phyloP scores from a whole-genome alignment of 2,888 invertebrate species.

The Crepidodera aurea region DNA sequence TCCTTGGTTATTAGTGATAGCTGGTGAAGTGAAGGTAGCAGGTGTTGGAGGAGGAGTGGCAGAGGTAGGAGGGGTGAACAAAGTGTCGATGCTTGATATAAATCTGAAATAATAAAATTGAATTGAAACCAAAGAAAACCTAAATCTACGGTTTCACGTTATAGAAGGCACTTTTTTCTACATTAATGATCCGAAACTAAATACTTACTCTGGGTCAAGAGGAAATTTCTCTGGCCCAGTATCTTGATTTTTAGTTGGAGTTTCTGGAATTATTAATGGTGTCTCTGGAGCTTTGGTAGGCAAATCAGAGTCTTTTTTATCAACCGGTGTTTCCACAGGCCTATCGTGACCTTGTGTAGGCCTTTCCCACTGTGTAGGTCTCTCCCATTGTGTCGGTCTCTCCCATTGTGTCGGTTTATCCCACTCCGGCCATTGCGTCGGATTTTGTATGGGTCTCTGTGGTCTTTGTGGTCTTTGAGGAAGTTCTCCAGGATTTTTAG shows the following conservation, averaged over 20 bases:
- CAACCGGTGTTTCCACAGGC: no score
- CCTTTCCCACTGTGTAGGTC: no score
- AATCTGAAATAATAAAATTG: background rate
- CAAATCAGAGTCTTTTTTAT: no score
- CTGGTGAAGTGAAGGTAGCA: constrained; percentile 14
- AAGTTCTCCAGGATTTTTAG: constrained; percentile 31
- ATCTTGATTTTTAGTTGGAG: background rate
- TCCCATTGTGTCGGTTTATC: no score
- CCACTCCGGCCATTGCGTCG: no score
- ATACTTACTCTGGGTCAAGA: constrained; percentile 1
- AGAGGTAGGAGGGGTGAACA: background rate
- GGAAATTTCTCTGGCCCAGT: background rate
- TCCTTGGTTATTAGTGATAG: constrained; percentile 1
- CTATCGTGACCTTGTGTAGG: no score
- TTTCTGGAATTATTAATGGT: background rate
- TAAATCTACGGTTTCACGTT: no score
- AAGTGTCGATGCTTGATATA: background rate
- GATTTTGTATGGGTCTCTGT: background rate
- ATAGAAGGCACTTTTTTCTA: no score
- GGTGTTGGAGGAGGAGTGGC: background rate
- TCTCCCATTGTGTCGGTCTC: no score
- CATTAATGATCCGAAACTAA: background rate
- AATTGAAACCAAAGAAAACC: no score
- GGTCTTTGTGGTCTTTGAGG: background rate
- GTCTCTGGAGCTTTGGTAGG: background rate